These are phyloP conservation scores for Caenorhabditis uteleia DNA, from an alignment of 2,888 invertebrate genomes.

Conservation along the genomic window DNA sequence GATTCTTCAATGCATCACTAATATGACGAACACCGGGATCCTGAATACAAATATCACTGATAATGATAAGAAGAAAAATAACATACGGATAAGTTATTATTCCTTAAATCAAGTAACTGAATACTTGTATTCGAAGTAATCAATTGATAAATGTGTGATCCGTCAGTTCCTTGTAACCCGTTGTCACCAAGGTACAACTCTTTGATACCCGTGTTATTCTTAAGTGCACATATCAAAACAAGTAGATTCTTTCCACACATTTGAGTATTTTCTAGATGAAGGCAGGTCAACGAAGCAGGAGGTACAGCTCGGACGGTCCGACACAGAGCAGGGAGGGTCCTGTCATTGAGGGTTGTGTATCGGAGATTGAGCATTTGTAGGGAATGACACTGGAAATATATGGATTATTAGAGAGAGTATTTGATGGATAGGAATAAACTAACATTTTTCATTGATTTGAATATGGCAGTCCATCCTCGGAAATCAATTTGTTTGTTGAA, in stretches of 20 bases:
- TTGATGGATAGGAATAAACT: constrained; percentile 7
- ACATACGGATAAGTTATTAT: constrained; percentile 72
- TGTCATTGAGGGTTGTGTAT: constrained; percentile 77
- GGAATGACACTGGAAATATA: constrained; percentile 76
- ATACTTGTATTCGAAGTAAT: constrained; percentile 80
- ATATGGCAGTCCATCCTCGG: constrained; percentile 84
- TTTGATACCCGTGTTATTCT: constrained; percentile 75
- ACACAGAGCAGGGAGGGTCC: constrained; percentile 63
- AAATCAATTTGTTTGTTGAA: constrained; percentile 80
- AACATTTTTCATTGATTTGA: constrained; percentile 82
- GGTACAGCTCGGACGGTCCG: constrained; percentile 78
- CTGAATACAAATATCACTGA: constrained; percentile 69
- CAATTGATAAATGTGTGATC: constrained; percentile 80
- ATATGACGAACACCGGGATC: constrained; percentile 80
- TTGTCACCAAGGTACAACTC: constrained; percentile 81
- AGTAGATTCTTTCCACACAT: constrained; percentile 80
- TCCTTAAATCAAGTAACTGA: constrained; percentile 82
- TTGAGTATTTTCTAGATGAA: constrained; percentile 81
- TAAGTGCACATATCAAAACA: constrained; percentile 78
- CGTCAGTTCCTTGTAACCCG: constrained; percentile 79
- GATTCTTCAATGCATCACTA: constrained; percentile 80
- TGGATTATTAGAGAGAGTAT: neutral
- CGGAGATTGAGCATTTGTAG: constrained; percentile 78
- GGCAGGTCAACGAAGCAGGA: constrained; percentile 76
- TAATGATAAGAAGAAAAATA: neutral